Base-by-base conservation (phyloP, 2,888 invertebrate species). In the Parascotia fuliginaria region DNA sequence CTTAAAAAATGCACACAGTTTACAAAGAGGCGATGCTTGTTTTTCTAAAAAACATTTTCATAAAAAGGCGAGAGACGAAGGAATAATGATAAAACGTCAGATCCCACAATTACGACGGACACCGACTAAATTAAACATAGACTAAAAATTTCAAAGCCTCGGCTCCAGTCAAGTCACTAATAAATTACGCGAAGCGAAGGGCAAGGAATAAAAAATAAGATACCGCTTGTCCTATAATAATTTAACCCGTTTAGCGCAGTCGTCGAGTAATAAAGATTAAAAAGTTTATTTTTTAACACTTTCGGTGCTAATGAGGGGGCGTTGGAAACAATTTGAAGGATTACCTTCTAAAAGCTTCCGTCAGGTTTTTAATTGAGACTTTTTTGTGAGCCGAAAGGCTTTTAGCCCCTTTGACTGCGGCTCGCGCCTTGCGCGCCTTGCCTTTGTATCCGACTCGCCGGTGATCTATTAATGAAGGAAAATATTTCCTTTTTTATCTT, bases 281-380 rank as follows among this genome's bases (percentile, higher is more conserved):
- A 90, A 92, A 92, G 91, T 91, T 91, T 89, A 89, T 89, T 89
- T 89, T 90, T 92, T 91, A 92, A 92, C 92, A 92, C 92, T 92
- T 88, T 89, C 82, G 85, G 92, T 87, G 92, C 85, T 92, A 92
- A 92, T 92, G 92, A 92, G 89, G 90, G 91, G 92, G 92, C 89
- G 92, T 89, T 88, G 87, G 87, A 92, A 92, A 92, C 92, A 91
- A 92, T 92, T 91, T 92, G 91, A 92, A 83, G 91, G 90, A 92
- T 92, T 92, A 91, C 92, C 89, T 87, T 90, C 92, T 92, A 92
- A 92, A 92, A 92, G 92, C 92, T 92, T 92, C 91, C 92, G 91
- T 89, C 91, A 88, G 91, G 83, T 83, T 91, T 90, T 92, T 92
- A 92, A 92, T 92, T 92, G 92, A 92, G 92, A 89, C 89, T 90